Evolutionary conservation across 2,888 invertebrate genomes (phyloP).

Genomic region (Camptogramma bilineatum): DNA sequence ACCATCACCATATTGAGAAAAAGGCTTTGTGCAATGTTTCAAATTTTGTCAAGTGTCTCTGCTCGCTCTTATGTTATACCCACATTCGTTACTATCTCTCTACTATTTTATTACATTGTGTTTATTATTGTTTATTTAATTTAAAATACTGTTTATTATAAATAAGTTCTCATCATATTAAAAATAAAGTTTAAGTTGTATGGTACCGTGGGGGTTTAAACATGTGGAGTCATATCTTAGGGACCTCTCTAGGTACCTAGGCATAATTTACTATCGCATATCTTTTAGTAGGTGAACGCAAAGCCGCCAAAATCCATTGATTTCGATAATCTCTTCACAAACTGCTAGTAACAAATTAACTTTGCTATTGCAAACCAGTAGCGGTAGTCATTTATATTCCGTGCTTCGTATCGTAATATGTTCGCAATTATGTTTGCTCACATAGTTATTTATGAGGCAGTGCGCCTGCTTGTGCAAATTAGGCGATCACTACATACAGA

Average conservation of each 20-base stretch:
- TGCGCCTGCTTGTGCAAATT: slow-evolving; percentile 41
- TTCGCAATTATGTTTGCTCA: slow-evolving; percentile 39
- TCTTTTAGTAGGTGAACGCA: not conserved
- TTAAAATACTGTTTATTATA: not conserved
- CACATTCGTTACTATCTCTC: not conserved
- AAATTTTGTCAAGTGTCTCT: slow-evolving; percentile 16
- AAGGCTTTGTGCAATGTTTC: slow-evolving; percentile 25
- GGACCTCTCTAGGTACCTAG: too few species aligned
- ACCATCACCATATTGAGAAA: slow-evolving; percentile 26
- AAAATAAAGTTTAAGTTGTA: too few species aligned
- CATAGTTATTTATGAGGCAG: slow-evolving; percentile 35
- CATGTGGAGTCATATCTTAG: too few species aligned
- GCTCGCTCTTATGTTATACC: not conserved
- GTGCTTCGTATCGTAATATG: slow-evolving; percentile 37
- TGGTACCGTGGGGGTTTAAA: too few species aligned
- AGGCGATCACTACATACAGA: slow-evolving; percentile 37
- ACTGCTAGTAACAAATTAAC: slow-evolving; percentile 8
- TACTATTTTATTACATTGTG: not conserved
- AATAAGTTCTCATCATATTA: too few species aligned
- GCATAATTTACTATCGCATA: too few species aligned
- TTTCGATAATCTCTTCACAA: not conserved
- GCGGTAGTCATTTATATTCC: slow-evolving; percentile 20
- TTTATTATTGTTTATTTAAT: not conserved
- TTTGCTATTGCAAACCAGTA: slow-evolving; percentile 15
- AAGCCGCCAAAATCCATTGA: not conserved